Evolutionary conservation across 2,797 vertebrate genomes (phyloP), one percentile per base, ranked within the genome.

Genomic region (Mycteria americana): DNA sequence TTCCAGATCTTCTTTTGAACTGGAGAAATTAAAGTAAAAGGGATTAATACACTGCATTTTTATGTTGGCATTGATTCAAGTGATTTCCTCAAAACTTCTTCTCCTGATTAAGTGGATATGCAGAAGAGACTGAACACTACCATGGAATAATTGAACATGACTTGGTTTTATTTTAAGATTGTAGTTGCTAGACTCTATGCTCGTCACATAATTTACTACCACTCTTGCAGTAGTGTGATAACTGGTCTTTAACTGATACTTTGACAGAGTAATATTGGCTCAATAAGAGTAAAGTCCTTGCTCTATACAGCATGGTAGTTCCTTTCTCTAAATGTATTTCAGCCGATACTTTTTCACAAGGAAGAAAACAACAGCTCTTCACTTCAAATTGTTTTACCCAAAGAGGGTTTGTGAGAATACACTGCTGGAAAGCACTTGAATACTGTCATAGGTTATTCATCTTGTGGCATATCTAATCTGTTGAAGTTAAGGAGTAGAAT

Each of bases 1-100:
- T 96, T 92, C 72, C 57, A 94, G 50, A 33, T 88, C 35, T 39
- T 81, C 35, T 86, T 93, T 84, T 92, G 59, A 95, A 69, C 39
- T 57, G 54, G 54, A 92, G 78, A 88, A 80, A 67, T 64, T 56
- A 6, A 78, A 90, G 43, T 76, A 35, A 88, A 65, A 89, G 15
- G 62, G 53, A 41, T 86, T 87, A 78, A 65, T 54, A 25, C 13
- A 22, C 13, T 46, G 30, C 39, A 23, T 94, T 80, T 92, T 35
- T 72, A 14, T 77, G 23, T 67, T 93, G 70, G 41, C 18, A 4
- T 45, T 92, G 54, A n/a, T 65, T 68, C 73, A 76, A 68, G 41
- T 64, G 22, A 50, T 86, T 89, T 91, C 27, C 28, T 78, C n/a
- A 48, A 73, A 63, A 62, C 18, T 59, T 37, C 46, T 22, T 59